Evolutionary conservation across 1,140 invertebrate species (phyloP).

Genomic region (Pseudachorutes palmiensis): DNA sequence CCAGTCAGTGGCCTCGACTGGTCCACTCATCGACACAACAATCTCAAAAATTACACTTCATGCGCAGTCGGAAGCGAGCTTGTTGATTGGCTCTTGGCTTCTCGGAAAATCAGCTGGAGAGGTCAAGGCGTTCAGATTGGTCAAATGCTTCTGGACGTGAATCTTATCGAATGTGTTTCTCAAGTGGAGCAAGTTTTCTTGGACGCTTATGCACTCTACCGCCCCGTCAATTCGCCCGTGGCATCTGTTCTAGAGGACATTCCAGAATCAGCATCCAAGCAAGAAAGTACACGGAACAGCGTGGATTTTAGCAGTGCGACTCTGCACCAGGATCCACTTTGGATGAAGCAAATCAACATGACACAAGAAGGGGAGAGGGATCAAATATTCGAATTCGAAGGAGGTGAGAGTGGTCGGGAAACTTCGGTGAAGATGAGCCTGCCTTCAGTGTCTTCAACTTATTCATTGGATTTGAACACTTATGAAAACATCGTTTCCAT

Average conservation of each 20-base stretch:
- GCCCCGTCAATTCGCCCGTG: constrained; percentile 42
- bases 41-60: constrained; percentile 56
- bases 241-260: constrained; percentile 31
- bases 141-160: constrained; percentile 68
- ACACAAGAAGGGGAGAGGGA: constrained; percentile 47
- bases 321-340: constrained; percentile 54
- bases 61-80: constrained; percentile 63
- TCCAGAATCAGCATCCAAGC: not conserved
- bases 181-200: constrained; percentile 48
- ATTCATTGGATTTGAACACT: constrained; percentile 58
- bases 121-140: constrained; percentile 69
- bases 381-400: constrained; percentile 48
- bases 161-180: constrained; percentile 63
- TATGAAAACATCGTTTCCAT: constrained; percentile 53
- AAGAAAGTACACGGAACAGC: constrained; percentile 19
- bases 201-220: constrained; percentile 55
- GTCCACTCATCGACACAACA: constrained; percentile 53
- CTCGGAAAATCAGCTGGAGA: constrained; percentile 60
- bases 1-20: constrained; percentile 53
- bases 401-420: too few species aligned
- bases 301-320: constrained; percentile 28
- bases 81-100: constrained; percentile 66
- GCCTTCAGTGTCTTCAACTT: constrained; percentile 54
- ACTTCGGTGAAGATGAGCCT: constrained; percentile 42
- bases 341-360: constrained; percentile 58